Evolutionary conservation across 2,888 invertebrate species (phyloP), one percentile per base, ranked within the genome.

Genomic region (Eledone cirrhosa): DNA sequence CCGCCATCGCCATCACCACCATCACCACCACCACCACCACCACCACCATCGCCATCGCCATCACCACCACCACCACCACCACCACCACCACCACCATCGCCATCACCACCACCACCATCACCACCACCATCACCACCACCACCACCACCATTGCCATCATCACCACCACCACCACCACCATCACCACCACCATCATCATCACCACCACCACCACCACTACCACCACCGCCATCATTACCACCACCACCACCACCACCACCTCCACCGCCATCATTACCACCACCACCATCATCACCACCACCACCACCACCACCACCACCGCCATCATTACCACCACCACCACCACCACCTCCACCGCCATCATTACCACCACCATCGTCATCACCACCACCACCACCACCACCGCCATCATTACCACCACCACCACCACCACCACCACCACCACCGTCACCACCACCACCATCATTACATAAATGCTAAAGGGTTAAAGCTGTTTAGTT

Each of bases 151-250:
- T 47, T n/a, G 11, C 14, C 76, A 16, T 47, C 31, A 14, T 47
- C 16, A 8, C 76, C 14, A 29, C 76, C 31, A 16, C n/a, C 76
- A 29, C 16, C 76, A 29, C 33, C 76, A 14, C 33, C 13, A 16
- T 41, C 31, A 16, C n/a, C 41, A 29, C 31, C 76, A 33, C 76
- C 16, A 14, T 47, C 14, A 29, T 16, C 48, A 47, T 31, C 48
- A 47, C 48, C 77, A 48, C 77, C 77, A 16, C 77, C 19, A 47
- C 48, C 48, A 47, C 31, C 48, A 47, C 16, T 27, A 48, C 77
- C 77, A 19, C 77, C n/a, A 47, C 77, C 13, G 33, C 29, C 31
- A 29, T 33, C 16, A 13, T 11, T 29, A 31, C 31, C 24, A 59
- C 65, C 78, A 65, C 29, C 24, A 59, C n/a, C n/a, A 16, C 16